Base-by-base conservation (phyloP, 2,113 vertebrate genomes). In the Microcebus lehilahytsara region DNA sequence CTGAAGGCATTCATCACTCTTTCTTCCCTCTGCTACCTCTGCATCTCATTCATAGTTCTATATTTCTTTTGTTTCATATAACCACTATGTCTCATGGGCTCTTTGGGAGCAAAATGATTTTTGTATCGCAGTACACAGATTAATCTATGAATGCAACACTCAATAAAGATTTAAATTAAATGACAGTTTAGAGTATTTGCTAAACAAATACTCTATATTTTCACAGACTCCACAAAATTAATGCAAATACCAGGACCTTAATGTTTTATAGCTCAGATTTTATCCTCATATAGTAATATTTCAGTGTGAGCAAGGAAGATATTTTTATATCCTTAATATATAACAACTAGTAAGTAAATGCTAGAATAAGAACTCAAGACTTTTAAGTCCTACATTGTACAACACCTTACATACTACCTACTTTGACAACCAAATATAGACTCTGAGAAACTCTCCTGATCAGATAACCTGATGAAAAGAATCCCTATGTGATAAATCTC, bases 11-110 rank as follows among this genome's bases (percentile, higher is more conserved):
- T 30, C 16, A 25, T 49, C 67, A 30, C 37, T 51, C 37, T 78
- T 66, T 66, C 22, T 22, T 92, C 37, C 95, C 27, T 64, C 79
- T 40, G 49, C 17, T 46, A 64, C 32, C 20, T 87, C 25, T 67
- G 17, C 0, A 62, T 22, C 13, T 89, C 74, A 93, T 51, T 16
- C 58, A 27, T 37, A 74, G 66, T 42, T 62, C 53, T 75, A n/a
- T 77, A 56, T 94, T 79, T 90, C n/a, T 87, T 79, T 62, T 94
- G 53, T 66, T 92, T 86, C 37, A 40, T 64, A 94, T 56, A 87
- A 19, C 8, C 7, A 62, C 37, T 62, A 17, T 62, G 14, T 32
- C 27, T 84, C 37, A 32, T 80, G 60, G 2, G 3, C 23, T 71
- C 17, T 93, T 92, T 2, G 85, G 60, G 34, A 92, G 83, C 7